Percentiles rank a stretch among this genome's conserved stretches.
Conservation (phyloP, 2,113 vertebrate genomes). For the Pelobates fuscus region DNA sequence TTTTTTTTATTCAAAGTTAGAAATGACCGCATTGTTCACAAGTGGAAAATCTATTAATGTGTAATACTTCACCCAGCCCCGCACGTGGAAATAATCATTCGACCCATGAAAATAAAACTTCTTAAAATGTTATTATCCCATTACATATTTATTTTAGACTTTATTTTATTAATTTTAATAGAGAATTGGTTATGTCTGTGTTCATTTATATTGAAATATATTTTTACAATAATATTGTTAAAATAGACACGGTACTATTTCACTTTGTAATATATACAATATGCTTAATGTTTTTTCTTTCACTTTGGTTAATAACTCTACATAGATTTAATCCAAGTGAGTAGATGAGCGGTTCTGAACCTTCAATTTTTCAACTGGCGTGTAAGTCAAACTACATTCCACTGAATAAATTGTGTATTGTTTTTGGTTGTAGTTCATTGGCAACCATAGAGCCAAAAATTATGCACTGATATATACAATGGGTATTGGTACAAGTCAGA, state of each 20-base stretch:
- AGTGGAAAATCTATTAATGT: constrained; percentile 47
- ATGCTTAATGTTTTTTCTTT: no score
- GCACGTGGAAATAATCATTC: constrained; percentile 46
- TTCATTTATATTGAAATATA: background rate
- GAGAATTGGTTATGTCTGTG: background rate
- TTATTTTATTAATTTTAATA: constrained; percentile 32
- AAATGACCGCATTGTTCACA: constrained; percentile 45
- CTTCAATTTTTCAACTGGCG: no score
- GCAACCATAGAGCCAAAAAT: no score
- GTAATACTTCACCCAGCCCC: constrained; percentile 17
- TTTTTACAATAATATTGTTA: background rate
- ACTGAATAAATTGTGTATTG: no score
- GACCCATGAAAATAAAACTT: constrained; percentile 18
- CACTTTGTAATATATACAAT: no score
- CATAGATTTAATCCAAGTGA: no score
- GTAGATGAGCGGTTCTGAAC: no score
- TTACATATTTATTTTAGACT: constrained; percentile 35
- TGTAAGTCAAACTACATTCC: no score
- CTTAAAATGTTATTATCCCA: constrained; percentile 34
- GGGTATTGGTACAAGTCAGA: no score
- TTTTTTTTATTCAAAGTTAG: constrained; percentile 23
- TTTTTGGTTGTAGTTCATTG: no score
- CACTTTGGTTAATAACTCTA: no score
- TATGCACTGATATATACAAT: no score
- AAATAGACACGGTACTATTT: background rate